phyloP scores from a whole-genome alignment of 1,140 invertebrate species.

The Phocides pigmalion region DNA sequence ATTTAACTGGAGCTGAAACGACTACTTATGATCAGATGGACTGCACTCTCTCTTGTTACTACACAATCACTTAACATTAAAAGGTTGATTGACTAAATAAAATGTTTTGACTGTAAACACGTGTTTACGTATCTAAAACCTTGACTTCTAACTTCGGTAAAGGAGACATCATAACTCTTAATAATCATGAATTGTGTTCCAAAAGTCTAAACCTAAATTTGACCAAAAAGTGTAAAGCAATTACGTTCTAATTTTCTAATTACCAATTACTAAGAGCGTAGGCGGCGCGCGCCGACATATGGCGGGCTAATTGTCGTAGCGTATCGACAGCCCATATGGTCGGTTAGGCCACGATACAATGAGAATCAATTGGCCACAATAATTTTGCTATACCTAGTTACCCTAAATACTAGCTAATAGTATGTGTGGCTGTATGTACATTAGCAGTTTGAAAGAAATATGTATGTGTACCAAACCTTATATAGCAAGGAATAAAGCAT shows the following conservation, averaged over 20 bases:
- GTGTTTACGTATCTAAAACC: no score
- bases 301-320: constrained; percentile 19
- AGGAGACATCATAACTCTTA: constrained; percentile 7
- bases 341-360: constrained; percentile 32
- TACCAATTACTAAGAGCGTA: constrained; percentile 6
- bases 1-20: no score
- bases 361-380: constrained; percentile 42
- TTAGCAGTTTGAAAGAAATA: not conserved
- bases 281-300: constrained; percentile 27
- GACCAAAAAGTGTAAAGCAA: not conserved
- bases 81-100: no score
- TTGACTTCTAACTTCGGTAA: no score
- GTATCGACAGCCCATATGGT: constrained; percentile 36
- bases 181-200: constrained; percentile 15
- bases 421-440: not conserved
- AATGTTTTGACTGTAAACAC: not conserved
- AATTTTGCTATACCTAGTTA: constrained; percentile 34
- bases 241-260: constrained; percentile 9
- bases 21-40: no score
- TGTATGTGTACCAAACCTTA: no score
- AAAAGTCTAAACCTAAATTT: constrained; percentile 8
- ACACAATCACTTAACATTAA: no score
- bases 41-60: no score
- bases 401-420: not conserved
- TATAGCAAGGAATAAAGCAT: no score